Evolutionary conservation across 2,888 invertebrate genomes (phyloP).

Genomic region (Cantharis rufa): DNA sequence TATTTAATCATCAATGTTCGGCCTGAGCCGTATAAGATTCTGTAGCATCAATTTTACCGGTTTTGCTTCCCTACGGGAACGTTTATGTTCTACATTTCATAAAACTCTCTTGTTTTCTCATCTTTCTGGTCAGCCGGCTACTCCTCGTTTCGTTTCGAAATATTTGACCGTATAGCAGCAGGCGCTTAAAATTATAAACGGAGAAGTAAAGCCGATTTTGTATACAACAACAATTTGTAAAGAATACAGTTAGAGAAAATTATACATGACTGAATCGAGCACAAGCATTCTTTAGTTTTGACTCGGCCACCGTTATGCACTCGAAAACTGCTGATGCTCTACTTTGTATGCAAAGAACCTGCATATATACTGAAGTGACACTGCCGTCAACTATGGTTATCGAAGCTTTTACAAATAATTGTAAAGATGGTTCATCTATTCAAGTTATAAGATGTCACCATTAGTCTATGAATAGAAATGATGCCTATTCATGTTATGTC

Average conservation of each 20-base stretch:
- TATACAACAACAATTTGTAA: neutral
- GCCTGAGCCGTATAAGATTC: neutral
- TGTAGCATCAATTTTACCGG: neutral
- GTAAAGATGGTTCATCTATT: neutral
- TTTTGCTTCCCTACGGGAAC: neutral
- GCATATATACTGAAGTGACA: neutral
- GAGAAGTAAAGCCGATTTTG: neutral
- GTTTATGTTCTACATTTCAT: neutral
- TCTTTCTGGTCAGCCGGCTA: neutral
- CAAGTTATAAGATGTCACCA: slow-evolving; percentile 3
- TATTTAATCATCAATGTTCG: neutral
- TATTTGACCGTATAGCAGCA: neutral
- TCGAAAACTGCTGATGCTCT: neutral
- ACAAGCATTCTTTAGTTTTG: neutral
- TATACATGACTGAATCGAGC: neutral
- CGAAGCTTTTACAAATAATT: neutral
- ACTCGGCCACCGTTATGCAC: neutral
- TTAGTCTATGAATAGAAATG: neutral
- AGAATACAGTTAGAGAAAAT: neutral
- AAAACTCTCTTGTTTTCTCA: neutral
- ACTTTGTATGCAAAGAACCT: neutral
- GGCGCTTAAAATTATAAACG: neutral
- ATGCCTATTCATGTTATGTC: slow-evolving; percentile 16
- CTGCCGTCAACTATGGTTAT: neutral
- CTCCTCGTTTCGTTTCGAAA: neutral